phyloP scores from a whole-genome alignment of 2,888 invertebrate species.

The Epistrophe eligans region DNA sequence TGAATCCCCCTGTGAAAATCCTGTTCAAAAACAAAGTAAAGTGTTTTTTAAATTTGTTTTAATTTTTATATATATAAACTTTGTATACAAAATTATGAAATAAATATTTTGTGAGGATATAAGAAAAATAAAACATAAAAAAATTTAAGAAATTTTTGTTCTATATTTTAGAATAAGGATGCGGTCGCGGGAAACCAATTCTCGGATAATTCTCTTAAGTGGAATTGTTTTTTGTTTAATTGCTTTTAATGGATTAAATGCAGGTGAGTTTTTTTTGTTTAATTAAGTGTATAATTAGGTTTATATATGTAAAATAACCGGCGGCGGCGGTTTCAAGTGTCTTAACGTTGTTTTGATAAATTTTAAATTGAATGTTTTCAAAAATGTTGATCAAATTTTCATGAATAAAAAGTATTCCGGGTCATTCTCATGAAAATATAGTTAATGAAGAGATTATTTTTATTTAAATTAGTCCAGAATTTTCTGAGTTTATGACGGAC shows the following conservation, averaged over 20 bases:
- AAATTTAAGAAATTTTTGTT: slow-evolving; percentile 25
- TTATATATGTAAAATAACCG: not conserved
- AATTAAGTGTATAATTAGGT: not conserved
- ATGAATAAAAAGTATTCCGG: too few species aligned
- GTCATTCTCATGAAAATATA: too few species aligned
- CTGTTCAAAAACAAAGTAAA: slow-evolving; percentile 54
- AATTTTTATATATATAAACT: not conserved
- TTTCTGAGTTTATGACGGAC: too few species aligned
- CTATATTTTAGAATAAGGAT: slow-evolving; percentile 67
- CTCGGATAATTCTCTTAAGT: slow-evolving; percentile 43
- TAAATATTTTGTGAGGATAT: not conserved
- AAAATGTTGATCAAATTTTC: too few species aligned
- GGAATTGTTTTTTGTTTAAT: slow-evolving; percentile 55
- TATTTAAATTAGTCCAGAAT: too few species aligned
- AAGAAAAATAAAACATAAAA: not conserved
- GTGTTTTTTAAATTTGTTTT: slow-evolving; percentile 28
- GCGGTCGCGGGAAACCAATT: slow-evolving; percentile 46
- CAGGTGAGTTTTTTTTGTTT: slow-evolving; percentile 53
- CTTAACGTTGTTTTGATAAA: not conserved
- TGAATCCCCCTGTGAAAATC: slow-evolving; percentile 25
- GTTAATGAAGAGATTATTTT: too few species aligned
- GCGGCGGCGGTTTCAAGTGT: not conserved
- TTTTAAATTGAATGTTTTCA: too few species aligned
- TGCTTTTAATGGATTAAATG: slow-evolving; percentile 52
- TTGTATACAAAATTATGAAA: not conserved